Evolutionary conservation across 92 coral and sea anemone species (phyloP), one percentile per base, ranked within the genome.

Genomic region (Epizoanthus fatuus): DNA sequence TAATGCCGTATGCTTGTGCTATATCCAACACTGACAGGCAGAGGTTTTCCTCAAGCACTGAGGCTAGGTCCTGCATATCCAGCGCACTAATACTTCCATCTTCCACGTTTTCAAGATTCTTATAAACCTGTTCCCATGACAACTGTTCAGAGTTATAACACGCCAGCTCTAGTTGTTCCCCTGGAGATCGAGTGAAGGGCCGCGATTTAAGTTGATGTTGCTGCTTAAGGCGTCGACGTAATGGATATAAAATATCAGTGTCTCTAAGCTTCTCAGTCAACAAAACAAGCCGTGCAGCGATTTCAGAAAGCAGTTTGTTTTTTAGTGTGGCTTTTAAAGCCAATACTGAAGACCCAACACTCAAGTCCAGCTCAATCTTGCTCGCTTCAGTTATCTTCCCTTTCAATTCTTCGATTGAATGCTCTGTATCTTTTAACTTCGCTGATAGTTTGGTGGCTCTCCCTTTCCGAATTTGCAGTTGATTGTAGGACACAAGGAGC

Each of bases 31-130:
- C 69, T 29, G 69, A 63, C 42, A 63, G 69, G 69, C 69, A 63
- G 69, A 63, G 69, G 69, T 63, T 63, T 63, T 63, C 69, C 69
- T 63, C 42, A 63, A 63, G 69, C 69, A 63, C 42, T 63, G 16
- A 22, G 69, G 69, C 69, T 25, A 63, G 40, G n/a, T 63, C 69
- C 16, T 63, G 69, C 69, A 63, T 63, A 63, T 63, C 7, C 40
- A 63, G 81, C 22, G 63, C 16, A 25, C 69, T 63, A 20, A 63
- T 63, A 9, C 4, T 10, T 32, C 69, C 69, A 32, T 64, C 69
- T 64, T 64, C 45, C 44, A 64, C 15, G 44, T 35, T 64, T 64
- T 32, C 69, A 32, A 64, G 39, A 32, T 64, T 64, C 69, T 64
- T 25, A 35, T 64, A 64, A 32, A 29, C 69, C 69, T 64, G 42